Evolutionary conservation across 1,140 invertebrate genomes (phyloP).

Genomic region (Nebria ingens): DNA sequence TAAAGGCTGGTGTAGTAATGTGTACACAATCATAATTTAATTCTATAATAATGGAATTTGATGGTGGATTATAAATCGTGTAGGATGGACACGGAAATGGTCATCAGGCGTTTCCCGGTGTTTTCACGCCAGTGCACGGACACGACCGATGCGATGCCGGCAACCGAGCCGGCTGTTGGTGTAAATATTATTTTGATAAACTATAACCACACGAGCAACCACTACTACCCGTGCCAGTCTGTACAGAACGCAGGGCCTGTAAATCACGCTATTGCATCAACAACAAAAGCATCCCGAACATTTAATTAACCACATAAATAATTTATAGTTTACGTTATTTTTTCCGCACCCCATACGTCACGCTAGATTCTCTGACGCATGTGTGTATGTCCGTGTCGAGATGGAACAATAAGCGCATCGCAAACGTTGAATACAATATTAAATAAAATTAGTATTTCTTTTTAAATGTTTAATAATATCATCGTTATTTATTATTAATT

Average conservation of each 20-base stretch:
- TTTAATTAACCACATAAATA: constrained; percentile 9
- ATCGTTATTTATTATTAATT: too few relatives aligned
- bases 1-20: too few relatives aligned
- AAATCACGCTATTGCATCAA: constrained; percentile 1
- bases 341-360: constrained; percentile 3
- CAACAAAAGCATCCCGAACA: constrained; percentile 6
- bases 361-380: neutral
- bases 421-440: too few relatives aligned
- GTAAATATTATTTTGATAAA: constrained; percentile 10
- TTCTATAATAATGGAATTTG: neutral
- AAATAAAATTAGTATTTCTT: too few relatives aligned
- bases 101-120: constrained; percentile 5
- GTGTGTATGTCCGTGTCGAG: too few relatives aligned
- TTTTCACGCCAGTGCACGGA: neutral
- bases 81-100: constrained; percentile 1
- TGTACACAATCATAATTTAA: constrained; percentile 10
- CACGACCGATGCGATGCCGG: too few relatives aligned
- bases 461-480: too few relatives aligned
- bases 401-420: too few relatives aligned
- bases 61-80: neutral
- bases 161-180: too few relatives aligned
- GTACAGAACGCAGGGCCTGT: neutral
- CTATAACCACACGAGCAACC: constrained; percentile 6
- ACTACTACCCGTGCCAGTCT: neutral
- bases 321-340: constrained; percentile 5